Conservation (phyloP, 2,888 invertebrate genomes). For the Athalia circularis region DNA sequence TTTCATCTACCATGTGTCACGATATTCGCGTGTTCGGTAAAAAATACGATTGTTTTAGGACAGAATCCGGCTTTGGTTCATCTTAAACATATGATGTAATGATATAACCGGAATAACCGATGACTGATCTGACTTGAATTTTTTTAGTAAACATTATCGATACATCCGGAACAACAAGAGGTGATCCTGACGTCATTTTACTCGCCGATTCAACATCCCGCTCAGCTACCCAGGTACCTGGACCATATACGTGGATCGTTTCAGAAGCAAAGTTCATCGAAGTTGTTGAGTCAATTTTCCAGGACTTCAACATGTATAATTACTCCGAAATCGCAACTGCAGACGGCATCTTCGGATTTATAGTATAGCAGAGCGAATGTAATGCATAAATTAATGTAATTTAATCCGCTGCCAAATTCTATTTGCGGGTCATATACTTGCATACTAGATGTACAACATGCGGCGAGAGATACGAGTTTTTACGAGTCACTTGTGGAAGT, state of each 20-base stretch:
- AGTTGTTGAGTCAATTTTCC: no score
- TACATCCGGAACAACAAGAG: not conserved
- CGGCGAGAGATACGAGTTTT: not conserved
- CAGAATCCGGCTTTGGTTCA: not conserved
- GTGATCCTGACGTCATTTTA: not conserved
- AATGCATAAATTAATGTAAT: slow-evolving; percentile 27
- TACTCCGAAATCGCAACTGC: not conserved
- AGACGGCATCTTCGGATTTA: not conserved
- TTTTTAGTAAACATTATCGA: not conserved
- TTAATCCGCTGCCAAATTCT: slow-evolving; percentile 31
- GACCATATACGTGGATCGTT: no score
- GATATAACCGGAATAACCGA: slow-evolving; percentile 26
- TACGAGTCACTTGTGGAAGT: not conserved
- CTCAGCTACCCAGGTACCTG: no score
- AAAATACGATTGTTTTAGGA: no score
- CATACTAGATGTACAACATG: not conserved
- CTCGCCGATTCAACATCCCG: no score
- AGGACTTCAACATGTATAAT: no score
- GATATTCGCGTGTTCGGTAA: no score
- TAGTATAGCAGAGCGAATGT: not conserved
- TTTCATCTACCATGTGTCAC: no score
- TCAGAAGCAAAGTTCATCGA: no score
- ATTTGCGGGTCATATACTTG: slow-evolving; percentile 12
- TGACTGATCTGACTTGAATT: slow-evolving; percentile 37
- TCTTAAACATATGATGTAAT: slow-evolving; percentile 8